Evolutionary conservation across 1,140 invertebrate species (phyloP), one percentile per base, ranked within the genome.

Genomic region (Pseudachorutes palmiensis): DNA sequence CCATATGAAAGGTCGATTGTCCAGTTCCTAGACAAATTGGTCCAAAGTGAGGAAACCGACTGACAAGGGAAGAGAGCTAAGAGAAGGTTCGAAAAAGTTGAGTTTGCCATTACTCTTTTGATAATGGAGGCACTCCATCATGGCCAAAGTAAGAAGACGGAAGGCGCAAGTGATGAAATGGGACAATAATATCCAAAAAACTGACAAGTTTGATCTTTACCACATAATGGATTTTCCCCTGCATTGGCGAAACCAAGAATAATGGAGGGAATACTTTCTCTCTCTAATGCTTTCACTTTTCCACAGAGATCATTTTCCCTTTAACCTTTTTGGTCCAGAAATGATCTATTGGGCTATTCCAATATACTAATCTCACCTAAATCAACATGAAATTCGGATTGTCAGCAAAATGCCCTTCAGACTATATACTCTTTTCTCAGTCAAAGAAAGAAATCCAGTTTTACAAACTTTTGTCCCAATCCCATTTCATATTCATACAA

Each of bases 51-150:
- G n/a, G n/a, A n/a, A n/a, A n/a, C n/a, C n/a, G n/a, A n/a, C n/a
- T n/a, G n/a, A n/a, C n/a, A n/a, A n/a, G n/a, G n/a, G n/a, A n/a
- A n/a, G n/a, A n/a, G n/a, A n/a, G n/a, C n/a, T n/a, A n/a, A n/a
- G n/a, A n/a, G n/a, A n/a, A n/a, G n/a, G n/a, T n/a, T n/a, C n/a
- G n/a, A n/a, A n/a, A n/a, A 19, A 9, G 36, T 19, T 45, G 36
- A 12, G 9, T 45, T 45, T 45, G 9, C 36, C 36, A 45, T 45
- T 45, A 45, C 36, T 12, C 36, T 9, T 9, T 19, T 9, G 36
- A 45, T 45, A 45, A 45, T 45, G 36, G 36, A 45, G 36, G 36
- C 36, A 45, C 36, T 45, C 36, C 36, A 45, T 45, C 36, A 45
- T 45, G 9, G 36, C 36, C 36, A 19, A 9, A 45, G 36, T 12